These are phyloP conservation scores for Crossocerus cetratus DNA, from an alignment of 2,888 invertebrate genomes.

Conservation along the genomic window DNA sequence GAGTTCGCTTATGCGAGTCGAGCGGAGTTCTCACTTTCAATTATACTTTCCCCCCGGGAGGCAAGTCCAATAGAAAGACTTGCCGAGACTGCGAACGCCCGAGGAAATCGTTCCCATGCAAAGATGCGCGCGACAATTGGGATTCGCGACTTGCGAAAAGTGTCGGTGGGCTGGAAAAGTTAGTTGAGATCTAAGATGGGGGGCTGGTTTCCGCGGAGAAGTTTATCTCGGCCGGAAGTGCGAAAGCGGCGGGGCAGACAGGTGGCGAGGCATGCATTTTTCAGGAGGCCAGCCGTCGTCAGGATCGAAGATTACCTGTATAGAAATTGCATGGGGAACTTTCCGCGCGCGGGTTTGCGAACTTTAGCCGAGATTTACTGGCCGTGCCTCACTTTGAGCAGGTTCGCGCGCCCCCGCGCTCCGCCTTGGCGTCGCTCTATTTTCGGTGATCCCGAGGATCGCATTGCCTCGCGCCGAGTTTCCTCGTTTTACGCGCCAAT, in stretches of 20 bases:
- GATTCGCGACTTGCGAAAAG: too few species aligned
- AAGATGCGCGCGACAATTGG: too few species aligned
- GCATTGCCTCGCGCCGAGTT: background rate
- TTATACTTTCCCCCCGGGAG: too few species aligned
- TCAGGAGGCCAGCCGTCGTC: conserved; percentile 13
- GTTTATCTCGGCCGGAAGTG: background rate
- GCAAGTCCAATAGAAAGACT: too few species aligned
- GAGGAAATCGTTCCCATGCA: too few species aligned
- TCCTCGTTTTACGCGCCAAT: background rate
- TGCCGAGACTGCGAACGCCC: too few species aligned
- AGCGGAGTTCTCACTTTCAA: too few species aligned
- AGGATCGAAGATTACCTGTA: conserved; percentile 15
- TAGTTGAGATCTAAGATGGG: too few species aligned
- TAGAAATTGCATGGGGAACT: conserved; percentile 18
- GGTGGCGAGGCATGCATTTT: conserved; percentile 18
- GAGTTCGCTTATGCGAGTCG: too few species aligned
- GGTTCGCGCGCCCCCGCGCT: too few species aligned
- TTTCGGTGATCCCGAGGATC: background rate
- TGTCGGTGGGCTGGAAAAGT: too few species aligned
- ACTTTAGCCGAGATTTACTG: conserved; percentile 2
- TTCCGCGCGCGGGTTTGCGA: conserved; percentile 10
- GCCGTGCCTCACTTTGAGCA: too few species aligned
- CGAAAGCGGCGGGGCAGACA: background rate
- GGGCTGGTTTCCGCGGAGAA: background rate
- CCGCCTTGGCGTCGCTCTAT: background rate